phyloP scores from a whole-genome alignment of 2,113 vertebrate species.

The Macheiramphus alcinus region DNA sequence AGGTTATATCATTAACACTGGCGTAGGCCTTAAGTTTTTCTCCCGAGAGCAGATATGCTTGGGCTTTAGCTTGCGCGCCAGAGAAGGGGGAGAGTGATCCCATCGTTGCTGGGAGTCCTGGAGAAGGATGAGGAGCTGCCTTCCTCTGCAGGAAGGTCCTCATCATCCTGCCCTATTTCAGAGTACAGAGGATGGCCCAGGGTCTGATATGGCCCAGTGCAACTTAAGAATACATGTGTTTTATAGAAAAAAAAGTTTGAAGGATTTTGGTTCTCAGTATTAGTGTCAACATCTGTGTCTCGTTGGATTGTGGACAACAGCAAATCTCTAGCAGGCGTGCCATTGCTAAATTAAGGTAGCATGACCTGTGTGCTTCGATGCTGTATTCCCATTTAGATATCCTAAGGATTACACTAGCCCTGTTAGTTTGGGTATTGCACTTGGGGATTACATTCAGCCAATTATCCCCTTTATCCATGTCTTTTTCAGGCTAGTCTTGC shows the following conservation, averaged over 20 bases:
- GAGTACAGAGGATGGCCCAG: background rate
- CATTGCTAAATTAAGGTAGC: background rate
- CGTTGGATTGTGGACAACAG: background rate
- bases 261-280: background rate
- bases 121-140: background rate
- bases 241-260: background rate
- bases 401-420: background rate
- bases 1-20: background rate
- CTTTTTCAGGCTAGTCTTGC: background rate
- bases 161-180: background rate
- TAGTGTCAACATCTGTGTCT: background rate
- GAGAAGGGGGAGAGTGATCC: background rate
- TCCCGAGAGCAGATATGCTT: accelerated
- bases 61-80: background rate
- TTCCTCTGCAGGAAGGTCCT: background rate
- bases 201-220: background rate
- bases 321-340: background rate
- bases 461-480: background rate
- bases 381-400: background rate
- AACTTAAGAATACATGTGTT: background rate
- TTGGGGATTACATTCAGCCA: background rate
- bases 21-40: background rate
- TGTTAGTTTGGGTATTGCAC: background rate
- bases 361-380: background rate
- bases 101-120: background rate